Conservation (phyloP, 2,113 vertebrate species). For the Zootoca vivipara region DNA sequence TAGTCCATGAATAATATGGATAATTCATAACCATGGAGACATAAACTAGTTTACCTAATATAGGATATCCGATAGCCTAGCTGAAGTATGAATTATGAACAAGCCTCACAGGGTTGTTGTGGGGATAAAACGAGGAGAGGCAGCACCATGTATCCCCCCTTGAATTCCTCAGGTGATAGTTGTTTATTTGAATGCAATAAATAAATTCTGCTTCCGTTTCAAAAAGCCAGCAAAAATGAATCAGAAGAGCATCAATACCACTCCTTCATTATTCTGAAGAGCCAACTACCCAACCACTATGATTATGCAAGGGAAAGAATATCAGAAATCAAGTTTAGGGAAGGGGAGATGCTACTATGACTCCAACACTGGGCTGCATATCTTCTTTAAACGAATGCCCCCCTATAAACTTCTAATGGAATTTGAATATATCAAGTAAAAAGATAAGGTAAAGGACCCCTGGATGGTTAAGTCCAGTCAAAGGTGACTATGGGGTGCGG, state of each 20-base stretch:
- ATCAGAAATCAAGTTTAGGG: neutral
- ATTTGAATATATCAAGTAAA: neutral
- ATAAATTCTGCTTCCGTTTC: neutral
- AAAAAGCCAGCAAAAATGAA: neutral
- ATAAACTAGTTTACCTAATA: neutral
- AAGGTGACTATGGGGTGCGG: too few species aligned
- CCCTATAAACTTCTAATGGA: neutral
- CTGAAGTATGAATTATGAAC: neutral
- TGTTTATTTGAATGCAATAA: too few species aligned
- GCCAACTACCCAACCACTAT: neutral
- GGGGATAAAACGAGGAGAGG: too few species aligned
- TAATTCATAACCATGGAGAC: neutral
- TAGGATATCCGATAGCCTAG: neutral
- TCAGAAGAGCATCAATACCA: neutral
- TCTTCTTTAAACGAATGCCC: conserved; percentile 1
- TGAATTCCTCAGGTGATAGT: too few species aligned
- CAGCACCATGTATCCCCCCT: too few species aligned
- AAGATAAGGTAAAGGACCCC: too few species aligned
- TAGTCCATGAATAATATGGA: neutral
- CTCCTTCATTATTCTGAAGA: neutral
- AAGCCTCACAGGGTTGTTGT: too few species aligned
- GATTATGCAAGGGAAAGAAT: neutral
- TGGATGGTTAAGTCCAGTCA: too few species aligned
- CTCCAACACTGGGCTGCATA: neutral
- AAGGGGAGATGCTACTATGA: neutral